Evolutionary conservation across 2,113 vertebrate genomes (phyloP).

Genomic region (Gadus chalcogrammus): DNA sequence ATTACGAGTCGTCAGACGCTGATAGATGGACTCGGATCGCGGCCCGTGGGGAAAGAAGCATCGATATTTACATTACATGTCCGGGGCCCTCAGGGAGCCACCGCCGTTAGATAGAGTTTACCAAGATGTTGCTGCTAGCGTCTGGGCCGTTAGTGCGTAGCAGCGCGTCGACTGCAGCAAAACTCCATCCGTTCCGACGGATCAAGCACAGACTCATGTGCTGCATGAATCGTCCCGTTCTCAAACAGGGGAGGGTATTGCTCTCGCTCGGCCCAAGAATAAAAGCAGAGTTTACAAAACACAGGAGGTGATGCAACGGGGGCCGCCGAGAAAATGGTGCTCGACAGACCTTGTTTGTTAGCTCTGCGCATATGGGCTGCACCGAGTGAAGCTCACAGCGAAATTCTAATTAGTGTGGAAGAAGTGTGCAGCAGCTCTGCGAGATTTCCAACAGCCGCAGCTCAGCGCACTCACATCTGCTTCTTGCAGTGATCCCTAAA

Average conservation of each 20-base stretch:
- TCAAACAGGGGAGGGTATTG: neutral
- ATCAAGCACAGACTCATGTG: too few relatives aligned
- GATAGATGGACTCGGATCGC: constrained; percentile 39
- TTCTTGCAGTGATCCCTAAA: constrained; percentile 77
- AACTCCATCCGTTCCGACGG: too few relatives aligned
- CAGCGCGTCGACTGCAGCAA: too few relatives aligned
- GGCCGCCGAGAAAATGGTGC: constrained; percentile 47
- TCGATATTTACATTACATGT: constrained; percentile 62
- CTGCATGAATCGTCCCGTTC: neutral
- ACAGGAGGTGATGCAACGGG: constrained; percentile 33
- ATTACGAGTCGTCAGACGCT: constrained; percentile 50
- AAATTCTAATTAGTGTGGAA: constrained; percentile 75
- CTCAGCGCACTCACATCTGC: constrained; percentile 68
- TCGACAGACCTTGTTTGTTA: constrained; percentile 57
- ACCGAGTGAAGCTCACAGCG: constrained; percentile 69
- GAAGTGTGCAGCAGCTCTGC: constrained; percentile 53
- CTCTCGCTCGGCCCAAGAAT: constrained; percentile 13
- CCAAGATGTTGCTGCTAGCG: constrained; percentile 27
- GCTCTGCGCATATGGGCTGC: constrained; percentile 61
- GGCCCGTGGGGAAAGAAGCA: constrained; percentile 41
- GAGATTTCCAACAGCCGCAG: constrained; percentile 57
- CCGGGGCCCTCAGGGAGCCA: constrained; percentile 31
- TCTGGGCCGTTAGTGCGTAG: constrained; percentile 3
- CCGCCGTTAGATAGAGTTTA: neutral
- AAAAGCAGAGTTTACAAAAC: constrained; percentile 22